Percentiles rank a stretch among this genome's conserved stretches.
Conservation (phyloP, 2,113 vertebrate species). For the Pteronura brasiliensis region DNA sequence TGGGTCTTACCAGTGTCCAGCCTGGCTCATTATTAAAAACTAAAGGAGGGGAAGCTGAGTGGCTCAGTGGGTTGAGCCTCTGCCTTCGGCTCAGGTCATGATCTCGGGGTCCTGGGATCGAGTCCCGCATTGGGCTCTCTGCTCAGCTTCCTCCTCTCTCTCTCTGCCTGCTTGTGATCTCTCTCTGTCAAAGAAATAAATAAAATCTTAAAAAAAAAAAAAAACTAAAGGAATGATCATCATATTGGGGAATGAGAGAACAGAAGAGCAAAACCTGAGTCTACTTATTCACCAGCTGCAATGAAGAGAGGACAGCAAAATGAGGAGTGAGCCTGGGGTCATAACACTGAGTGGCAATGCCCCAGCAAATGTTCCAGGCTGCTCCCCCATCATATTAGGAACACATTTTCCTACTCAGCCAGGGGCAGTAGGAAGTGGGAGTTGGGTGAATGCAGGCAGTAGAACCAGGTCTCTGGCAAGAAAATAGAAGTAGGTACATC, state of each 20-base stretch:
- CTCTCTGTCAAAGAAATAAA: too few species aligned
- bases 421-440: not conserved
- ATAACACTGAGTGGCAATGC: not conserved
- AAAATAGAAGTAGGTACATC: not conserved
- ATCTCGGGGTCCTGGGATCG: too few species aligned
- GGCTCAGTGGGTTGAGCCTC: too few species aligned
- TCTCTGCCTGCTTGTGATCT: too few species aligned
- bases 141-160: too few species aligned
- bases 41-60: not conserved
- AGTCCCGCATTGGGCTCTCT: too few species aligned
- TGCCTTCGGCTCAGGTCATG: too few species aligned
- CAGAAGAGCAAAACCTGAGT: not conserved
- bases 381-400: not conserved
- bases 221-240: not conserved
- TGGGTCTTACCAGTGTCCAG: not conserved
- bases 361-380: not conserved
- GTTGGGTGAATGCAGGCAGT: too few species aligned
- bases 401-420: not conserved
- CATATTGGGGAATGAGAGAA: not conserved
- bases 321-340: not conserved
- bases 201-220: too few species aligned
- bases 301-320: not conserved
- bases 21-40: not conserved
- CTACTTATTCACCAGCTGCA: not conserved
- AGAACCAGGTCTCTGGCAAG: not conserved